These are phyloP conservation scores for Pachyuromys duprasi DNA, from an alignment of 2,797 vertebrate genomes.

Conservation along the genomic window DNA sequence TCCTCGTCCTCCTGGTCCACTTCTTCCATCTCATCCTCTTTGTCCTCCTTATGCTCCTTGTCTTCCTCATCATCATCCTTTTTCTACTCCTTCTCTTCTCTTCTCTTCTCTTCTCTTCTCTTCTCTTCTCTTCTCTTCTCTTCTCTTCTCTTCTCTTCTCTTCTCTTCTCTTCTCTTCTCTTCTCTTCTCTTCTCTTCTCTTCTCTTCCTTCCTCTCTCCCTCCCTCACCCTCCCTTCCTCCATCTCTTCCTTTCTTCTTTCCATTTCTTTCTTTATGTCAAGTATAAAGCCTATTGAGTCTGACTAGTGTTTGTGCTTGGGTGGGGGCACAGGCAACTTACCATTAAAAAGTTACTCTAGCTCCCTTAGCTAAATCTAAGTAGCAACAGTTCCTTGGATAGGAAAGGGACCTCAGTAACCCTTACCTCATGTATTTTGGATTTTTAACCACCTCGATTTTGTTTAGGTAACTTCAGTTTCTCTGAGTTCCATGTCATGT, in stretches of 20 bases:
- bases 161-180: no score
- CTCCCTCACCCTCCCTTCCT: rapidly evolving
- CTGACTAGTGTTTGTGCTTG: neutral
- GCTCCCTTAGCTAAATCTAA: neutral
- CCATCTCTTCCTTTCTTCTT: rapidly evolving
- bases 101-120: no score
- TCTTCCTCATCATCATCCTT: neutral
- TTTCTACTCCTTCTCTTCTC: no score
- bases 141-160: no score
- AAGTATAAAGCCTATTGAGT: neutral
- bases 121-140: no score
- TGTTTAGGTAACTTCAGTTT: neutral
- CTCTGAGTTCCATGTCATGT: neutral
- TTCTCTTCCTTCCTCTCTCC: rapidly evolving
- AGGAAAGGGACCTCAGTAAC: neutral
- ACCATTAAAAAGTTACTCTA: neutral
- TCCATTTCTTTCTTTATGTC: neutral
- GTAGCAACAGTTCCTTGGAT: neutral
- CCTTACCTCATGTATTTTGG: no score
- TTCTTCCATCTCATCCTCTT: no score
- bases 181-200: no score
- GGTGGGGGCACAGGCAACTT: neutral
- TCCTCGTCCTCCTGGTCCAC: no score
- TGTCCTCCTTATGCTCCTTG: neutral
- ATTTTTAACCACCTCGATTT: neutral